Evolutionary conservation across 1,140 invertebrate genomes (phyloP).

Genomic region (Drosophila cardini): DNA sequence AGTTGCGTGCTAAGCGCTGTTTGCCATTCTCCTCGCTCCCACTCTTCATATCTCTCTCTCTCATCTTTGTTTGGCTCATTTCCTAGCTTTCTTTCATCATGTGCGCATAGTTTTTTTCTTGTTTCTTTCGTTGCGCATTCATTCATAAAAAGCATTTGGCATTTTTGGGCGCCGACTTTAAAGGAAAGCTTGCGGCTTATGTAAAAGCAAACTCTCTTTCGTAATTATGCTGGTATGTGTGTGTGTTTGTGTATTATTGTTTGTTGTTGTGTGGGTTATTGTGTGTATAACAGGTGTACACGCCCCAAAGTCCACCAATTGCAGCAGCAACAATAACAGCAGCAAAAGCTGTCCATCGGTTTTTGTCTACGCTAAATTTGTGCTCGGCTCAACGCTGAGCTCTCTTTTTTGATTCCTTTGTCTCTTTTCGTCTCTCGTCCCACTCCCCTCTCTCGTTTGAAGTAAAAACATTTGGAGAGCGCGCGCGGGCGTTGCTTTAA

Average conservation of each 20-base stretch:
- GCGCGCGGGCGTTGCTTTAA: constrained; percentile 61
- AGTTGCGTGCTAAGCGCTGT: constrained; percentile 67
- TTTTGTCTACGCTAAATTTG: constrained; percentile 45
- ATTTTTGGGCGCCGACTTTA: constrained; percentile 46
- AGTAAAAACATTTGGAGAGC: constrained; percentile 50
- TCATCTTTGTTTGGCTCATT: constrained; percentile 36
- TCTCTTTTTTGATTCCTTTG: neutral
- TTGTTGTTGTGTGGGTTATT: constrained; percentile 8
- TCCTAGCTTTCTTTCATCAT: constrained; percentile 36
- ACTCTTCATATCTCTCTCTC: neutral
- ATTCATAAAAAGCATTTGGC: constrained; percentile 69
- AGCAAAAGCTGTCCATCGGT: constrained; percentile 41
- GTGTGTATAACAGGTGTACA: constrained; percentile 45
- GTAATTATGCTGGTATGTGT: constrained; percentile 23
- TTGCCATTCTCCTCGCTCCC: neutral
- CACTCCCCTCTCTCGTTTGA: constrained; percentile 1
- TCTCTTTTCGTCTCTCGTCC: neutral
- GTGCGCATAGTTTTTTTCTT: constrained; percentile 47
- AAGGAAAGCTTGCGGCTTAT: constrained; percentile 41
- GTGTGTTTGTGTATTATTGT: neutral
- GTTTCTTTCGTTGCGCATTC: constrained; percentile 59
- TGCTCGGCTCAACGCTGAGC: constrained; percentile 28
- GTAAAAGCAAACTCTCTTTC: constrained; percentile 56
- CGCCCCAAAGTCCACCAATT: constrained; percentile 38
- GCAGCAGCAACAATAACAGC: constrained; percentile 23